Base-by-base conservation (phyloP, 1,140 invertebrate genomes). In the Orius insidiosus region DNA sequence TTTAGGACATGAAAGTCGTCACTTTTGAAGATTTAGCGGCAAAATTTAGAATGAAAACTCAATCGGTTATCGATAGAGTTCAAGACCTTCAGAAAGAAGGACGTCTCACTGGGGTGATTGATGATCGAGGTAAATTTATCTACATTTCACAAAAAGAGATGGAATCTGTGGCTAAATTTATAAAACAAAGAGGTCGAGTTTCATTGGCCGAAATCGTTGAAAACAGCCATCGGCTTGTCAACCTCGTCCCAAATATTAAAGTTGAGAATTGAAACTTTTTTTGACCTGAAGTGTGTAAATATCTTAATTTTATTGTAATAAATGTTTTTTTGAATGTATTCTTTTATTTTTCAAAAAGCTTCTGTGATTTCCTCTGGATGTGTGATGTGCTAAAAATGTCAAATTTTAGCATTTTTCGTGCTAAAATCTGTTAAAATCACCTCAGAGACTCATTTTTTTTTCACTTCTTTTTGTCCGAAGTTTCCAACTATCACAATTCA, bases 91-190 rank as follows among this genome's bases (percentile, higher is more conserved):
- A 93, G 56, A 66, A 74, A 5, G 75, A 83, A 53, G 87, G 83
- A 34, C 71, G 67, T 36, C 63, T 92, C 5, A 32, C 41, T 56
- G 96, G 96, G 9, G 94, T 99, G 3, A 88, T 99, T 56, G 96
- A 99, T 61, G 96, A 99, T 61, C 71, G 95, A 54, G 96, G 96
- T 16, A 98, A 99, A 66, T 99, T 98, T 60, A 98, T 98, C 56
- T 98, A 93, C 59, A 89, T 99, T 34, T 90, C 92, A 1, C 71
- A 79, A 54, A 75, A 82, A 32, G 96, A 99, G 63, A 66, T 98
- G 40, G 74, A 85, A 55, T 77, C 80, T 50, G 87, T 99, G 5
- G 92, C 90, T 0, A 94, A 90, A 60, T 98, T 97, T 62, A 89
- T 99, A 2, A 82, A 77, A 56, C 93, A 97, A 61, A 72, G 92